Evolutionary conservation across 1,140 invertebrate species (phyloP).

Genomic region (Papilio dardanus): DNA sequence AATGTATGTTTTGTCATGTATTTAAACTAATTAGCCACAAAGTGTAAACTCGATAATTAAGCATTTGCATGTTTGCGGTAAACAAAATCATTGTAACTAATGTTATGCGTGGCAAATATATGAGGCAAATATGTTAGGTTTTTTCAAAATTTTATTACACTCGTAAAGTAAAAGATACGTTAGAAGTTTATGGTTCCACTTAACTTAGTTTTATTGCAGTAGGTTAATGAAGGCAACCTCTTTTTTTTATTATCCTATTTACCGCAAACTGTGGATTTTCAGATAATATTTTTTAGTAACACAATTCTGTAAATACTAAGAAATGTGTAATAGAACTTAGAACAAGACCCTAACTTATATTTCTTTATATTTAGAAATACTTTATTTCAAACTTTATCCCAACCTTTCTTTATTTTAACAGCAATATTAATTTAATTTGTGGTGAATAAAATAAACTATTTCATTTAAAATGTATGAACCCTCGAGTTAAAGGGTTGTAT

Average conservation of each 20-base stretch:
- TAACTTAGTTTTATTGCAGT: slow-evolving; percentile 24
- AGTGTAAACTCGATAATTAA: background rate
- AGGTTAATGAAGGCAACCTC: slow-evolving; percentile 14
- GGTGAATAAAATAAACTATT: background rate
- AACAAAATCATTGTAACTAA: slow-evolving; percentile 2
- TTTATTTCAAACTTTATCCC: background rate
- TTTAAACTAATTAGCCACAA: slow-evolving; percentile 41
- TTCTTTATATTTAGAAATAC: background rate
- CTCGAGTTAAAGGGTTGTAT: slow-evolving; percentile 62
- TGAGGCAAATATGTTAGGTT: no score
- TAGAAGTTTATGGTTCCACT: slow-evolving; percentile 20
- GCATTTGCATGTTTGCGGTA: background rate
- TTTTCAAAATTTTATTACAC: slow-evolving; percentile 17
- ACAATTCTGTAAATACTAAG: background rate
- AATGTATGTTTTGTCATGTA: slow-evolving; percentile 44
- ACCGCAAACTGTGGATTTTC: slow-evolving; percentile 1
- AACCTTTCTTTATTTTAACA: background rate
- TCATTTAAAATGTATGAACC: background rate
- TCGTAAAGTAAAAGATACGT: slow-evolving; percentile 18
- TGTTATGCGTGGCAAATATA: background rate
- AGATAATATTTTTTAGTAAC: background rate
- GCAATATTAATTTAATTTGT: background rate
- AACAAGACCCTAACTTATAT: no score
- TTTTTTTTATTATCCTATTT: slow-evolving; percentile 21
- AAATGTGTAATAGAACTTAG: background rate